Percentiles rank a stretch among this genome's conserved stretches.
These are phyloP conservation scores for Lampris incognitus DNA, from an alignment of 2,113 vertebrate genomes.

Conservation along the genomic window DNA sequence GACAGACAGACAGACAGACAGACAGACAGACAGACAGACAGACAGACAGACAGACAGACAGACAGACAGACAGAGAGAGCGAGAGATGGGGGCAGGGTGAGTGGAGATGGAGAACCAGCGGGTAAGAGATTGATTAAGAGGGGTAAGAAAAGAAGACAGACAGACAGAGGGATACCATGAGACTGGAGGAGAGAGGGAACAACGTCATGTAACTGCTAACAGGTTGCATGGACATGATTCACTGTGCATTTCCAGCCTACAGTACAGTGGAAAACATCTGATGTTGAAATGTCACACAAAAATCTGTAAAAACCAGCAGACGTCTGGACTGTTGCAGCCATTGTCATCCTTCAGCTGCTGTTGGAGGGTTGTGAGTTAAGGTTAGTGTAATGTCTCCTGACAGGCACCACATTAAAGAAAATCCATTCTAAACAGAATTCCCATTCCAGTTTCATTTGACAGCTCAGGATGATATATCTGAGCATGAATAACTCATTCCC, in stretches of 20 bases:
- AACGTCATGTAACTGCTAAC: not conserved
- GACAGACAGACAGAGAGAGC: slow-evolving; percentile 14
- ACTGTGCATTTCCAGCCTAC: not conserved
- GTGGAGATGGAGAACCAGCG: not conserved
- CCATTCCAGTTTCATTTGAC: slow-evolving; percentile 21
- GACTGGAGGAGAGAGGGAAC: not conserved
- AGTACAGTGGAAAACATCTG: not conserved
- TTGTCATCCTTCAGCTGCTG: slow-evolving; percentile 27
- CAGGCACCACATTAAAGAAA: slow-evolving; percentile 26
- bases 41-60: not conserved
- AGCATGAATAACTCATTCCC: slow-evolving; percentile 18
- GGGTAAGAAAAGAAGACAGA: not conserved
- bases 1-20: not conserved
- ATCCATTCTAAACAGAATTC: slow-evolving; percentile 40
- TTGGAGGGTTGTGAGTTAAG: not conserved
- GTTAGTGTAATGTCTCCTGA: slow-evolving; percentile 26
- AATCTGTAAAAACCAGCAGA: not conserved
- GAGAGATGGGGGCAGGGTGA: slow-evolving; percentile 2
- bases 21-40: not conserved
- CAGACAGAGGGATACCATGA: not conserved
- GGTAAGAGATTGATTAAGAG: not conserved
- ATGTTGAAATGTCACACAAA: slow-evolving; percentile 3
- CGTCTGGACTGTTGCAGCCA: not conserved
- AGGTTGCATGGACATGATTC: slow-evolving; percentile 2
- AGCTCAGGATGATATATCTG: slow-evolving; percentile 23